phyloP scores from a whole-genome alignment of 1,140 invertebrate species.

The Caerostris extrusa region DNA sequence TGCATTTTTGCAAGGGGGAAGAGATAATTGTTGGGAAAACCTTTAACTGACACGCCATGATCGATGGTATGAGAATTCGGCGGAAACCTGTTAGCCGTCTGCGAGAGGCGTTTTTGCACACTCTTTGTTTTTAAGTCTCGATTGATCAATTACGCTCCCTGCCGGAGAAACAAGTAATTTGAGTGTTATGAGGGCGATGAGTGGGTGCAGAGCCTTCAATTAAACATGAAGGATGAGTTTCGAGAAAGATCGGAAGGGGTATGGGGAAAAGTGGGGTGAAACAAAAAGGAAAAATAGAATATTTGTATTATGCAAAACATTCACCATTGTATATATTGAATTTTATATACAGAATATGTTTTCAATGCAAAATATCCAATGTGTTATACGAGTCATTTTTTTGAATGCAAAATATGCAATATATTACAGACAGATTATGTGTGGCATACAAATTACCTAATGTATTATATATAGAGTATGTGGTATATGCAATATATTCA shows the following conservation, averaged over 20 bases:
- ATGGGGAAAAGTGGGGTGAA: not conserved
- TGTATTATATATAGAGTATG: no score
- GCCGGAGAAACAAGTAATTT: slow-evolving; percentile 6
- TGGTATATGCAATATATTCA: no score
- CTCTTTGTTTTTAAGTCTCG: not conserved
- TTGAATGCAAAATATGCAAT: no score
- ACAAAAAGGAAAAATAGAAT: no score
- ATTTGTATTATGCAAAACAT: no score
- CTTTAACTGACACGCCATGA: not conserved
- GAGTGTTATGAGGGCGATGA: not conserved
- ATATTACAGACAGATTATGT: no score
- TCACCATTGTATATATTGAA: no score
- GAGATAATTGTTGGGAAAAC: not conserved
- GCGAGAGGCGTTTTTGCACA: not conserved
- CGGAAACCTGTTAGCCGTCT: not conserved
- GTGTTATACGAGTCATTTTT: no score
- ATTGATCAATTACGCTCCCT: slow-evolving; percentile 4
- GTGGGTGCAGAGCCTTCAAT: not conserved
- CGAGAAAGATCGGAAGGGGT: no score
- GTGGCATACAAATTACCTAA: no score
- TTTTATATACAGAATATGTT: no score
- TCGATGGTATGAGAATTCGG: not conserved
- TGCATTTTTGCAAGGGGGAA: not conserved
- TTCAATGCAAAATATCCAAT: no score
- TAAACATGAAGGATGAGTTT: not conserved